These are phyloP conservation scores for Bufotes viridis DNA, from an alignment of 2,797 vertebrate genomes.

Conservation along the genomic window DNA sequence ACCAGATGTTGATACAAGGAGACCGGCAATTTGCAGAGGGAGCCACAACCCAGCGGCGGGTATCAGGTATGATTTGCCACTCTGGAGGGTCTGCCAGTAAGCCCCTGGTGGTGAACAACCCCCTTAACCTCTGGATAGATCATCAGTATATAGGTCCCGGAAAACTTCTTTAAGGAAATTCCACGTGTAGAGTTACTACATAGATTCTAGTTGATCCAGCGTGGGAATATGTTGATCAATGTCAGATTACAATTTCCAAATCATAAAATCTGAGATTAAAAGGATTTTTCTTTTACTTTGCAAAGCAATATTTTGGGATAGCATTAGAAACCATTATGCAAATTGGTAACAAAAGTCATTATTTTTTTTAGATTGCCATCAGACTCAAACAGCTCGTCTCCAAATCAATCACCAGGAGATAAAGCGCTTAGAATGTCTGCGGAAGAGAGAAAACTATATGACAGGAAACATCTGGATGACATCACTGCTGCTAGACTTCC, in stretches of 20 bases:
- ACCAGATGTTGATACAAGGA: no score
- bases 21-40: no score
- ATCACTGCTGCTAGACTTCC: slow-evolving; percentile 88
- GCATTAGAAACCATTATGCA: neutral
- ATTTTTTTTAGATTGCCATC: slow-evolving; percentile 73
- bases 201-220: neutral
- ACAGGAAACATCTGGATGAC: slow-evolving; percentile 90
- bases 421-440: slow-evolving; percentile 69
- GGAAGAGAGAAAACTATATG: slow-evolving; percentile 76
- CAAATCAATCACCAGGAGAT: slow-evolving; percentile 68
- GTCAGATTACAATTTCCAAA: neutral
- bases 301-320: neutral
- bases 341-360: neutral
- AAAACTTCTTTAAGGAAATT: no score
- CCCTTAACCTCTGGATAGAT: no score
- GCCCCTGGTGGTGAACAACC: no score
- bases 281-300: neutral
- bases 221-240: neutral
- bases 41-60: no score
- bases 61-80: no score
- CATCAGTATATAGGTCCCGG: no score
- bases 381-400: slow-evolving; percentile 70
- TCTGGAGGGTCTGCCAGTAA: no score
- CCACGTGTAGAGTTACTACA: no score
- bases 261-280: neutral